Evolutionary conservation across 2,113 vertebrate species (phyloP).

Genomic region (Gallinago jamesoni): DNA sequence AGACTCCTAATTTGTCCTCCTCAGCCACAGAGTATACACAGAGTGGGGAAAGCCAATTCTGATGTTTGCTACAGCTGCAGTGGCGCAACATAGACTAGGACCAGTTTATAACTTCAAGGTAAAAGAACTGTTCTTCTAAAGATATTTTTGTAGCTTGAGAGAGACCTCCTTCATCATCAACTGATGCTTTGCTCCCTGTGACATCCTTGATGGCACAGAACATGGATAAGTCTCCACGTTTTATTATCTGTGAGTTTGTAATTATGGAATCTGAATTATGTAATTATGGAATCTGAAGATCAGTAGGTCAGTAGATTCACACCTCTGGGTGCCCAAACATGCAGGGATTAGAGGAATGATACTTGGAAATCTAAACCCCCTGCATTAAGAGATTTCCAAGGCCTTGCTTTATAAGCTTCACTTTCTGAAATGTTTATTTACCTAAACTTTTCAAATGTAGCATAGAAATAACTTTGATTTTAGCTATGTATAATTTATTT

Average conservation of each 20-base stretch:
- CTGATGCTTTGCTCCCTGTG: background rate
- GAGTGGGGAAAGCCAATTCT: background rate
- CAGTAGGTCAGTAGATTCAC: background rate
- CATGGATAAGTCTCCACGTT: background rate
- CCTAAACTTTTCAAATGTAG: background rate
- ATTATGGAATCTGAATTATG: background rate
- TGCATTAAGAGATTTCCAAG: background rate
- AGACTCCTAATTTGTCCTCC: background rate
- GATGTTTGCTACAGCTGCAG: background rate
- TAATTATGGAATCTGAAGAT: background rate
- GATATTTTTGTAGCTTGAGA: background rate
- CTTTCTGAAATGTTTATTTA: constrained; percentile 28
- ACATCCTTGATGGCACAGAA: background rate
- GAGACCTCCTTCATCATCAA: background rate
- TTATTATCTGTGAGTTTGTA: background rate
- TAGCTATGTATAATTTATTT: constrained; percentile 31
- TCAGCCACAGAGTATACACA: background rate
- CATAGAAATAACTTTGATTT: constrained; percentile 41
- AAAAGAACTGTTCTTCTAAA: background rate
- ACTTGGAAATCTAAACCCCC: background rate
- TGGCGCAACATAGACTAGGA: background rate
- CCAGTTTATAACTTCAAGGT: background rate
- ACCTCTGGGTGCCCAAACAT: background rate
- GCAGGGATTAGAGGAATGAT: background rate
- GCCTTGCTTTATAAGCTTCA: background rate